Evolutionary conservation across 2,797 vertebrate species (phyloP).

Genomic region (Rhabdophis nuchalis): DNA sequence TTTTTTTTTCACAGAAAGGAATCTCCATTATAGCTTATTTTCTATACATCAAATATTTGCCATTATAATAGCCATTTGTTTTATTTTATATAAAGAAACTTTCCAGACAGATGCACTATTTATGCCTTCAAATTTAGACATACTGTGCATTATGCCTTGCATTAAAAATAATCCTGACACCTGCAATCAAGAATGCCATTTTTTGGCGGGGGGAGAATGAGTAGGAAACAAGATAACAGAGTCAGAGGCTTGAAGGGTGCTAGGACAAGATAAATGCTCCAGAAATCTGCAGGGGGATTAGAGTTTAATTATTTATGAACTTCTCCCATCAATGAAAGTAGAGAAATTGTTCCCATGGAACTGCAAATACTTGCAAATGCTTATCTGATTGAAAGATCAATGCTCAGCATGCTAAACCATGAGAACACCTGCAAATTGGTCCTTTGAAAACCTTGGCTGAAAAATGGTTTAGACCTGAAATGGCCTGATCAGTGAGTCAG

Average conservation of each 20-base stretch:
- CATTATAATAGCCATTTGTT: not conserved
- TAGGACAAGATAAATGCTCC: not conserved
- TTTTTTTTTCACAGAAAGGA: too few relatives aligned
- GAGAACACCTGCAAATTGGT: not conserved
- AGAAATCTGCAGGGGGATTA: not conserved
- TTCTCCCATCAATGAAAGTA: not conserved
- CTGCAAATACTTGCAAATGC: not conserved
- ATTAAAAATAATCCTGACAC: not conserved
- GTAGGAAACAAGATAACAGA: not conserved
- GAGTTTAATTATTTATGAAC: not conserved
- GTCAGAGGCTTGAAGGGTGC: not conserved
- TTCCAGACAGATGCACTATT: not conserved
- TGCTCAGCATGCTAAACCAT: not conserved
- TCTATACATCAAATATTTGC: not conserved
- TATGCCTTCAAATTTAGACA: not conserved
- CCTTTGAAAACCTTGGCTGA: not conserved
- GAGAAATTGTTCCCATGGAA: not conserved
- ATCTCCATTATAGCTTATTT: not conserved
- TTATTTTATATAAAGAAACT: not conserved
- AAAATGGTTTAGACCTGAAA: not conserved
- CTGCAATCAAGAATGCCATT: not conserved
- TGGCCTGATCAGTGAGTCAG: not conserved
- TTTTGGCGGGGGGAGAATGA: fast-evolving
- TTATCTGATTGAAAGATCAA: not conserved
- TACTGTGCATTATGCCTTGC: not conserved